These are phyloP conservation scores for Polyploca ridens DNA, from an alignment of 2,888 invertebrate genomes.

Conservation along the genomic window DNA sequence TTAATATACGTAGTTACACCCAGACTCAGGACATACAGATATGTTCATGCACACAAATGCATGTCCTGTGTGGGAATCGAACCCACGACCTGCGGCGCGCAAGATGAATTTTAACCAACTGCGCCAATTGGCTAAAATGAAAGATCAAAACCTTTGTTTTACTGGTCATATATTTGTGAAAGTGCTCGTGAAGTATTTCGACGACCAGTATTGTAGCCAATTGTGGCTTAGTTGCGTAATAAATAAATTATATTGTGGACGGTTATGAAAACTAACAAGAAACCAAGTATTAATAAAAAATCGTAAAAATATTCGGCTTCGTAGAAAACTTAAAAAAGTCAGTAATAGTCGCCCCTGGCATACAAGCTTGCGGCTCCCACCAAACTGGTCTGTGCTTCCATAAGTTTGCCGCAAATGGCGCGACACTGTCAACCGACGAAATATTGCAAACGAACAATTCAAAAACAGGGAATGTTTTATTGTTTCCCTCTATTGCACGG, in stretches of 20 bases:
- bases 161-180: too few species aligned
- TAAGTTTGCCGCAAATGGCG: slow-evolving; percentile 36
- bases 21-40: too few species aligned
- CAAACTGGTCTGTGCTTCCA: slow-evolving; percentile 15
- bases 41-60: too few species aligned
- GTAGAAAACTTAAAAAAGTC: not conserved
- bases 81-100: too few species aligned
- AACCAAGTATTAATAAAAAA: not conserved
- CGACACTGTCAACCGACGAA: slow-evolving; percentile 36
- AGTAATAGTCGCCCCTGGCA: not conserved
- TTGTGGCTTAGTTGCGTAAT: too few species aligned
- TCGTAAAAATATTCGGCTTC: not conserved
- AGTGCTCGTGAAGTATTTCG: too few species aligned
- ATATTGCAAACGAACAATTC: slow-evolving; percentile 35
- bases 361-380: not conserved
- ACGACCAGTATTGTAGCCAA: too few species aligned
- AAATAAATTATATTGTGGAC: not conserved
- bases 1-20: too few species aligned
- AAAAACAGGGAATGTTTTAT: slow-evolving; percentile 30
- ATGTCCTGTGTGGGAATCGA: too few species aligned
- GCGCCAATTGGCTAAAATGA: too few species aligned
- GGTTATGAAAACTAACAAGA: not conserved
- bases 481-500: slow-evolving; percentile 24
- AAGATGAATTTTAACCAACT: too few species aligned
- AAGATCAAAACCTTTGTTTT: too few species aligned